These are phyloP conservation scores for Zosterops lateralis DNA, from an alignment of 2,113 vertebrate species.

Conservation along the genomic window DNA sequence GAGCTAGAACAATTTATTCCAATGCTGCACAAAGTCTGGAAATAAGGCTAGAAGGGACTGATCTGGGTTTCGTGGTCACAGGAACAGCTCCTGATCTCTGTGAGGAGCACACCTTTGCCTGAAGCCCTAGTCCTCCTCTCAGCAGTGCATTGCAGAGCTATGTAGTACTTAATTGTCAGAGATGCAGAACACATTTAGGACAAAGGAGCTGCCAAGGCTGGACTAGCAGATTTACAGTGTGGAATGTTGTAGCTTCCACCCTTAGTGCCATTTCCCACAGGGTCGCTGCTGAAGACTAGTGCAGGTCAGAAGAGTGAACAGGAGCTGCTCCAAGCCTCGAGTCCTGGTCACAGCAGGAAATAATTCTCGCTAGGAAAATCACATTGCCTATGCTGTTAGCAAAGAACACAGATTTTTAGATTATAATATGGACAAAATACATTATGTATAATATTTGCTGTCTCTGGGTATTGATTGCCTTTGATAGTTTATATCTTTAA, in stretches of 20 bases:
- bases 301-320: background rate
- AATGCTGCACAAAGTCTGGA: background rate
- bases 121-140: background rate
- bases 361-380: background rate
- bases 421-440: background rate
- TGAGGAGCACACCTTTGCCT: background rate
- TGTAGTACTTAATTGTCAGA: background rate
- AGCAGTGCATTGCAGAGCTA: background rate
- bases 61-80: background rate
- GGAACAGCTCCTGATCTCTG: background rate
- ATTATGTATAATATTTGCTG: background rate
- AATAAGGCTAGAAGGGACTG: background rate
- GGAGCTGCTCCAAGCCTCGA: background rate
- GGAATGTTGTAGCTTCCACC: background rate
- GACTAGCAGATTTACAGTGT: background rate
- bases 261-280: accelerated
- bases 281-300: background rate
- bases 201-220: background rate
- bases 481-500: background rate
- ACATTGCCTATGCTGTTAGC: background rate
- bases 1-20: background rate
- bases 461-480: background rate
- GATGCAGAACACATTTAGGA: background rate
- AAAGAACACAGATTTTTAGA: background rate
- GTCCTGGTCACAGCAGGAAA: background rate